Evolutionary conservation across 37 sponge, comb jelly and placozoan genomes (phyloP), one percentile per base, ranked within the genome.

Genomic region (Aphrocallistes beatrix): DNA sequence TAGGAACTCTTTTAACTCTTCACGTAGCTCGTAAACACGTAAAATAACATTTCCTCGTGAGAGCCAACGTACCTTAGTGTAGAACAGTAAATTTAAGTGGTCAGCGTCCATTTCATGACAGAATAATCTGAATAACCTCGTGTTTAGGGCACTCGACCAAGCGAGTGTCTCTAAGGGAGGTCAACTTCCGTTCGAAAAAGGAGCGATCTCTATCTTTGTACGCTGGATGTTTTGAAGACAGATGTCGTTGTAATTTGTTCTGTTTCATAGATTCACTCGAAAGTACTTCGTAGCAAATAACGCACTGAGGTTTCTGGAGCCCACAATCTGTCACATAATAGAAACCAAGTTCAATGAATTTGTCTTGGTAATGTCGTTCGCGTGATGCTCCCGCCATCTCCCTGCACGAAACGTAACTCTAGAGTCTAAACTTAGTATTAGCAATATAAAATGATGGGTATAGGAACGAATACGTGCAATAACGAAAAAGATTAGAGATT

Each of bases 41-140:
- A 60, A 30, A 60, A 60, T 60, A 60, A 60, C 75, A 30, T 60
- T 60, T 60, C 75, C 75, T 60, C 75, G 75, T 60, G 75, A 60
- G 75, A 60, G 75, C 75, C 75, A 60, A 25, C 75, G 75, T 13
- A 60, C 75, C 34, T 60, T 19, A 19, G 75, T 60, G 75, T 60
- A 60, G 75, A 60, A 60, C 32, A 60, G 75, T 60, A 60, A 60
- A 30, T 28, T 60, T 28, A 60, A 25, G 21, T 60, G 75, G 75
- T 60, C 34, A 60, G 75, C 8, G 75, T 60, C 75, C 75, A 60
- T 60, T 60, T 60, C 75, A 60, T 60, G 32, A 60, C 75, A 60
- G 75, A 60, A 19, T 28, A 60, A 60, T 19, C n/a, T 60, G 75
- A 47, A 47, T 47, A 47, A 47, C 49, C 49, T 47, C 49, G 13